These are phyloP conservation scores for Doryteuthis pealeii DNA, from an alignment of 1,140 invertebrate species.

Conservation along the genomic window DNA sequence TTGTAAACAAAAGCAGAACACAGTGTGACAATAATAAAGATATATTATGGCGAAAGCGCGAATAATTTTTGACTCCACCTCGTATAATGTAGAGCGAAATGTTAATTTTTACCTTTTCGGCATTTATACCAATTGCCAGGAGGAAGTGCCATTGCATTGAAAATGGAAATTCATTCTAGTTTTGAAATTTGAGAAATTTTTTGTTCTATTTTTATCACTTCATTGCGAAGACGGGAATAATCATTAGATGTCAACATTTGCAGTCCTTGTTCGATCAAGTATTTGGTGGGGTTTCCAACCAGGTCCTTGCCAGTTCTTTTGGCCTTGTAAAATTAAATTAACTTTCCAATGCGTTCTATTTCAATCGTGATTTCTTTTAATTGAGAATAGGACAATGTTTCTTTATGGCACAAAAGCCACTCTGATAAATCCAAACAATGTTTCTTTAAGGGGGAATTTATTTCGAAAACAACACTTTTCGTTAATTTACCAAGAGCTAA, in stretches of 20 bases:
- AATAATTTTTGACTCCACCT: too few relatives aligned
- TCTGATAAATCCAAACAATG: too few relatives aligned
- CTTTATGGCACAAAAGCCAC: too few relatives aligned
- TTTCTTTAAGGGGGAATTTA: too few relatives aligned
- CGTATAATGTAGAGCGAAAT: too few relatives aligned
- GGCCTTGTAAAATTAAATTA: neutral
- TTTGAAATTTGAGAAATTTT: conserved; percentile 58
- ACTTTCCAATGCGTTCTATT: neutral
- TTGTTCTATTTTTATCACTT: conserved; percentile 26
- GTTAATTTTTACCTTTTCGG: conserved; percentile 63
- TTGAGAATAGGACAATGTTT: neutral
- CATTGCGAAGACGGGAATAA: conserved; percentile 19
- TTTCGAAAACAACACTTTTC: neutral
- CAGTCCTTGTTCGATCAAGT: neutral
- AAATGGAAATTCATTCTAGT: conserved; percentile 65
- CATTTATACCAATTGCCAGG: conserved; percentile 76
- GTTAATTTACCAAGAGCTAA: too few relatives aligned
- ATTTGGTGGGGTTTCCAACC: conserved; percentile 12
- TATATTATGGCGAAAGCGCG: too few relatives aligned
- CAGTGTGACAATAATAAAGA: too few relatives aligned
- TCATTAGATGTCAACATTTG: too few relatives aligned
- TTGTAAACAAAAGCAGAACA: too few relatives aligned
- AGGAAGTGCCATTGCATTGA: conserved; percentile 66
- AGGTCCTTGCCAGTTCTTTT: neutral
- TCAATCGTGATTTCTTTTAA: neutral